A percentile compares a stretch with the other conserved stretches of the same genome.
phyloP scores from a whole-genome alignment of 2,888 invertebrate species.

The Crematogaster levior region DNA sequence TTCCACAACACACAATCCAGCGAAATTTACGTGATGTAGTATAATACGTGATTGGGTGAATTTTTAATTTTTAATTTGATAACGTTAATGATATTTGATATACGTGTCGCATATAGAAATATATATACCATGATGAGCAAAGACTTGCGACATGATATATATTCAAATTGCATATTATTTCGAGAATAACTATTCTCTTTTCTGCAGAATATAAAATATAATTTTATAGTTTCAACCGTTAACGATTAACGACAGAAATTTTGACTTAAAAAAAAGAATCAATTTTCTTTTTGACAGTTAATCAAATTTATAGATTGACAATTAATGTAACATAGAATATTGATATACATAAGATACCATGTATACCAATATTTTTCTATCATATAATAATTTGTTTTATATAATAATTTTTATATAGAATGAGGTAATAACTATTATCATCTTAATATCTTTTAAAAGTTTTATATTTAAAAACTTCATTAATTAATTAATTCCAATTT shows the following conservation, averaged over 20 bases:
- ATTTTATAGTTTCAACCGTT: background rate
- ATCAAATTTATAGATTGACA: background rate
- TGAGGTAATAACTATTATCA: background rate
- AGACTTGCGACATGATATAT: background rate
- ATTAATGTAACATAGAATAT: background rate
- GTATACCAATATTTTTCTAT: background rate
- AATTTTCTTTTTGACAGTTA: background rate
- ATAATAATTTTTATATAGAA: constrained; percentile 13
- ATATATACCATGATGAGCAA: background rate
- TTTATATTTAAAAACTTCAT: background rate
- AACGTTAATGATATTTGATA: constrained; percentile 55
- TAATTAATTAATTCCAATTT: no score
- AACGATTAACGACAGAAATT: background rate
- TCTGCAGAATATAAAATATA: background rate
- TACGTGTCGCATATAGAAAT: constrained; percentile 60
- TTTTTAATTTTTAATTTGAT: constrained; percentile 67
- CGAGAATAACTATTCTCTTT: background rate
- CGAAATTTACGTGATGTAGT: constrained; percentile 2
- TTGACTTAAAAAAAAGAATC: background rate
- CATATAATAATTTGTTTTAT: no score
- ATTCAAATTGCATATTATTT: constrained; percentile 22
- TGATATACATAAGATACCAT: background rate
- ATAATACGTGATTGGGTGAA: constrained; percentile 3
- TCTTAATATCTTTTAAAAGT: background rate
- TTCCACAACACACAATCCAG: constrained; percentile 55